Conservation (phyloP, 1,140 invertebrate species). For the Harpegnathos saltator region DNA sequence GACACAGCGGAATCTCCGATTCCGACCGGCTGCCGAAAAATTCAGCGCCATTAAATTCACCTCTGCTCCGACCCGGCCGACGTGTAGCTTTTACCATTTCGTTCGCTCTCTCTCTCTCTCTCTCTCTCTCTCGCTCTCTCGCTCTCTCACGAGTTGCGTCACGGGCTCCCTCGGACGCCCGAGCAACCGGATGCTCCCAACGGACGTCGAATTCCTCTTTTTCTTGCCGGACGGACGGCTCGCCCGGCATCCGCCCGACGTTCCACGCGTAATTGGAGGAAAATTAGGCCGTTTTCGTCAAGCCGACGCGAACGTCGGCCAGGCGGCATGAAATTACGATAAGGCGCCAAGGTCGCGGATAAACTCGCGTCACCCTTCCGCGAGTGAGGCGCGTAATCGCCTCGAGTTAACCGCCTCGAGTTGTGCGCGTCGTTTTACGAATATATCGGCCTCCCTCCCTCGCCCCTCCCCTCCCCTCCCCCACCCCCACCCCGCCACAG, state of each 20-base stretch:
- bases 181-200: constrained; percentile 74
- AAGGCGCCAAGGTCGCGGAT: constrained; percentile 34
- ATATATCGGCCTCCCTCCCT: not conserved
- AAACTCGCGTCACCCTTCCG: constrained; percentile 17
- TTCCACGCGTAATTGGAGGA: constrained; percentile 73
- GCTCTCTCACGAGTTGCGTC: constrained; percentile 71
- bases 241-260: constrained; percentile 58
- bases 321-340: constrained; percentile 40
- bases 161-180: constrained; percentile 67
- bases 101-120: constrained; percentile 69
- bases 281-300: constrained; percentile 70
- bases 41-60: constrained; percentile 11
- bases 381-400: not conserved
- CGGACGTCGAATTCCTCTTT: constrained; percentile 77
- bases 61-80: constrained; percentile 8
- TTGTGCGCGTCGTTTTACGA: not conserved
- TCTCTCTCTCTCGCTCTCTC: constrained; percentile 70
- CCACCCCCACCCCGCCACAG: not conserved
- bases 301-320: too few species aligned
- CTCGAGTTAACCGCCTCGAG: not conserved
- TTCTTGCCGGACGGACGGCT: constrained; percentile 54
- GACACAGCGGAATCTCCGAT: constrained; percentile 48
- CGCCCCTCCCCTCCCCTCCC: too few species aligned
- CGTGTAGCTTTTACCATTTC: constrained; percentile 64
- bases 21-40: not conserved